Evolutionary conservation across 1,140 invertebrate species (phyloP), one percentile per base, ranked within the genome.

Genomic region (Dreissena polymorpha): DNA sequence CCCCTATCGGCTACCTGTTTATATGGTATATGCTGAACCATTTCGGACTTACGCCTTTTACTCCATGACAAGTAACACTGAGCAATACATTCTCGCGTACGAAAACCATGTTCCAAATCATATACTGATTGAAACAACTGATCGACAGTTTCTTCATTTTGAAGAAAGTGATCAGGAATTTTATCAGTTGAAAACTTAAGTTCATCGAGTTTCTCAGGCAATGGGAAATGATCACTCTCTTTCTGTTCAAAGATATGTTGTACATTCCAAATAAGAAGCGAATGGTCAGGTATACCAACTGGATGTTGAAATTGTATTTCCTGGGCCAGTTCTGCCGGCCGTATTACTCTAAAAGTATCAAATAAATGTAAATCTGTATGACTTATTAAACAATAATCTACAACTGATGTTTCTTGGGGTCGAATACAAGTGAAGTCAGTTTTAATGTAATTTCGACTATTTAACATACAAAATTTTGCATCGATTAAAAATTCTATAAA

Each of bases 401-500:
- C 39, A 39, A 39, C 2, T 39, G 39, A 39, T 39, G 39, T 39
- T 39, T 8, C 2, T 39, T 39, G 39, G 39, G 39, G 39, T 39
- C 39, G 39, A 39, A 39, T 39, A 39, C 39, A 39, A 39, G 39
- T 39, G 39, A 39, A 39, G 39, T 39, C 39, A 39, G 2, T 39
- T 39, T 39, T 39, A 39, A 39, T 39, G 8, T 39, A 65, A 27
- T 79, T 79, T n/a, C 72, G 29, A 50, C 73, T 72, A 83, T 83
- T 83, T n/a, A 83, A 39, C 0, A 83, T 77, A 63, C 81, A 83
- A n/a, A 51, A 49, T 21, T 51, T 83, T 18, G 29, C 10, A 64
- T 65, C 27, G 12, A 57, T 68, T 69, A 84, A 70, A 78, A 78
- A 84, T 16, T 86, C 57, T 73, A 85, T 55, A 10, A 85, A 77